Evolutionary conservation across 2,888 invertebrate species (phyloP), one percentile per base, ranked within the genome.

Genomic region (Drosophila paramelanica): DNA sequence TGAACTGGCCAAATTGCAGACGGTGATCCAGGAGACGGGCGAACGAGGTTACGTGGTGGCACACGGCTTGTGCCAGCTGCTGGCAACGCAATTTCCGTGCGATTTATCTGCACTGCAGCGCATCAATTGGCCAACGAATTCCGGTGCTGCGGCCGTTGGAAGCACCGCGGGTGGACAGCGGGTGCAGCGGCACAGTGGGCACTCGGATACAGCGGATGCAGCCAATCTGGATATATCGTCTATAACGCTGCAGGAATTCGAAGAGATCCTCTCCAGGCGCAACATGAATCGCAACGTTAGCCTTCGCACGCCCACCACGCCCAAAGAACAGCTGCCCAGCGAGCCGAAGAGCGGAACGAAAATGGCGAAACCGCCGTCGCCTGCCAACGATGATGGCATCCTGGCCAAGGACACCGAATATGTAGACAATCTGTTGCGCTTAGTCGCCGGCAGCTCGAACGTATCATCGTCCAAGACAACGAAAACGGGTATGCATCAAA

Each of bases 1-100:
- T 58, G 90, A 92, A 59, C 55, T 93, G 76, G 91, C 91, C 69
- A 90, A 92, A 68, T 41, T 94, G 13, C 88, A 90, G 53, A 89
- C 92, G 49, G 93, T 94, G 23, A 74, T 95, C 1, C 93, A 92
- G 71, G 95, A 95, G 83, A 92, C 93, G 5, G 81, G 94, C 3
- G 95, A 96, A 81, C 93, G 96, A 80, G 93, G 95, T 5, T 93
- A 94, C 77, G 95, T 96, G 47, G 95, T 97, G 20, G 93, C 94
- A 43, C 94, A 95, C 81, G 97, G 97, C 31, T 90, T 97, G 46
- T 93, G 93, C 73, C 94, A 95, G 74, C 95, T 95, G 80, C 85
- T 94, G 20, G 75, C 59, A 45, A 59, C 83, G 0, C 86, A 90
- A 61, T 17, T 88, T 8, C 62, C 77, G 11, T 59, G 58, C 11